A percentile compares a stretch with the other conserved stretches of the same genome.
Conservation (phyloP, 2,888 invertebrate species). For the Cartodere bifasciata region DNA sequence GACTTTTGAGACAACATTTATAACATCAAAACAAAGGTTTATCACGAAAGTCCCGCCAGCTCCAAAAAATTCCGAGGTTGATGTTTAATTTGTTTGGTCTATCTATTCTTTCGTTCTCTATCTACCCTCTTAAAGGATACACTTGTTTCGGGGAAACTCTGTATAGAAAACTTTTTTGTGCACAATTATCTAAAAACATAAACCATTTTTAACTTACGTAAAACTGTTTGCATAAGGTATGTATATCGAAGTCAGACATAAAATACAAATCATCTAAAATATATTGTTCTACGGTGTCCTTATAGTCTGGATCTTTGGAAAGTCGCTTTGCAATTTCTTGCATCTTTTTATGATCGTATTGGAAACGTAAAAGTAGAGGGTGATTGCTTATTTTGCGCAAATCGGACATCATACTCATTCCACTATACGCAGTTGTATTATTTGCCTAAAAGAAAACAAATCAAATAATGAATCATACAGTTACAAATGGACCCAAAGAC, state of each 20-base stretch:
- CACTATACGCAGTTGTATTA: conserved; percentile 36
- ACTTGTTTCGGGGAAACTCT: too few relatives aligned
- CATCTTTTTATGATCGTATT: conserved; percentile 52
- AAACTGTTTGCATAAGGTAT: conserved; percentile 59
- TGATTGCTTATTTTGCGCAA: conserved; percentile 91
- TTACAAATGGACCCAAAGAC: conserved; percentile 3
- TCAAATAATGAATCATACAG: conserved; percentile 3
- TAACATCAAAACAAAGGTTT: too few relatives aligned
- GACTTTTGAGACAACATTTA: too few relatives aligned
- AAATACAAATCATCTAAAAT: conserved; percentile 78
- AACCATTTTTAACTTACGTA: conserved; percentile 41
- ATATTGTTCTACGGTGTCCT: conserved; percentile 64
- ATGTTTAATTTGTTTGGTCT: too few relatives aligned
- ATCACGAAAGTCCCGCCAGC: too few relatives aligned
- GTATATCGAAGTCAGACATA: conserved; percentile 87
- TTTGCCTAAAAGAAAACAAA: conserved; percentile 25
- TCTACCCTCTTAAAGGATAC: too few relatives aligned
- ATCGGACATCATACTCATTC: conserved; percentile 81
- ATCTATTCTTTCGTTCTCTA: too few relatives aligned
- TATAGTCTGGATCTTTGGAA: conserved; percentile 53
- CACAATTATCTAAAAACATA: too few relatives aligned
- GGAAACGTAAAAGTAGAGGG: conserved; percentile 67
- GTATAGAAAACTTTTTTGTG: too few relatives aligned
- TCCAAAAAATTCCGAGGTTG: too few relatives aligned
- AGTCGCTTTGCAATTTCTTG: conserved; percentile 56